A percentile compares a stretch with the other conserved stretches of the same genome.
Conservation (phyloP, 2,888 invertebrate genomes). For the Melanostoma mellinum region DNA sequence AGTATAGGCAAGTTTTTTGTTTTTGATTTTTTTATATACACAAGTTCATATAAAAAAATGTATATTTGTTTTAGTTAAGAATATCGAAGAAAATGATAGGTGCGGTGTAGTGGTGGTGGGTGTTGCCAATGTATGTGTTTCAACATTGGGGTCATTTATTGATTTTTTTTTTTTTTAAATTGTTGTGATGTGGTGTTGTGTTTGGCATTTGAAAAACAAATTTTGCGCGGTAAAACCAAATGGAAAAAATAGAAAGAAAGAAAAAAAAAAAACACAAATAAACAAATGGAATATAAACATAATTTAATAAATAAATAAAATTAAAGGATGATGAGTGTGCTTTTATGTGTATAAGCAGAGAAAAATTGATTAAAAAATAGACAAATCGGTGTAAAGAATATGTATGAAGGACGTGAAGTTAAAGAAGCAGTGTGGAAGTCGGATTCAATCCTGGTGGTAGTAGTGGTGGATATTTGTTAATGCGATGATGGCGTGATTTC, state of each 20-base stretch:
- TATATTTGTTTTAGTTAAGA: conserved; percentile 23
- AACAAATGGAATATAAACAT: conserved; percentile 40
- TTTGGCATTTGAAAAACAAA: conserved; percentile 20
- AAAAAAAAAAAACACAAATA: conserved; percentile 24
- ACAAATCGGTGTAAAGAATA: conserved; percentile 24
- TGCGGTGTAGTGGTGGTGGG: conserved; percentile 61
- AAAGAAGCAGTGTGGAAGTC: conserved; percentile 26
- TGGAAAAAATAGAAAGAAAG: conserved; percentile 64
- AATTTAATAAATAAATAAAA: conserved; percentile 68
- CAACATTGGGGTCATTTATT: conserved; percentile 49
- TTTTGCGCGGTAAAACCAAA: conserved; percentile 72
- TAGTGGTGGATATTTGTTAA: conserved; percentile 23
- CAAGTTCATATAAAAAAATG: conserved; percentile 25
- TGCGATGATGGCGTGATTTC: conserved; percentile 40
- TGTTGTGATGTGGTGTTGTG: conserved; percentile 30
- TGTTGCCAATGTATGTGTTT: conserved; percentile 67
- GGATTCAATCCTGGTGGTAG: conserved; percentile 11
- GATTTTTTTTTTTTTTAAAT: conserved; percentile 69
- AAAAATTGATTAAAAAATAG: conserved; percentile 23
- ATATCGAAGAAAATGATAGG: conserved; percentile 58
- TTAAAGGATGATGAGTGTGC: conserved; percentile 24
- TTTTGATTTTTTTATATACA: background rate
- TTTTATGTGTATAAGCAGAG: conserved; percentile 4
- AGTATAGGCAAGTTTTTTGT: conserved; percentile 17
- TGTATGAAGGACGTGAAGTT: conserved; percentile 28